Conservation (phyloP, 1,140 invertebrate species). For the Cecropterus lyciades region DNA sequence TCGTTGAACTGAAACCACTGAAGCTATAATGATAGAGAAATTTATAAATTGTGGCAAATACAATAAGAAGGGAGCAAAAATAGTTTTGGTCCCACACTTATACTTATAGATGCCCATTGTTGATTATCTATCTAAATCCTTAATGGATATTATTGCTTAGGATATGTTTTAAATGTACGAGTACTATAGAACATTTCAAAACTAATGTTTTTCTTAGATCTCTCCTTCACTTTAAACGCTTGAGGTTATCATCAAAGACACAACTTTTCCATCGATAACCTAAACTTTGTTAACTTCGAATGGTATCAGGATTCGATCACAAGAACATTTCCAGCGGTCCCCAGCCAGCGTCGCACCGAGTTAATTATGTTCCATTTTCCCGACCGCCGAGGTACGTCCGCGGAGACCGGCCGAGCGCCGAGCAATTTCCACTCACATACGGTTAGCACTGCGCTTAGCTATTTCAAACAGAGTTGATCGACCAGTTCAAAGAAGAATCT, state of each 20-base stretch:
- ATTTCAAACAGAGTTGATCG: constrained; percentile 49
- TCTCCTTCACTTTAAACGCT: too few relatives aligned
- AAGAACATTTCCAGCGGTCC: neutral
- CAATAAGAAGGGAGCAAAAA: neutral
- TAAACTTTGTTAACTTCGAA: neutral
- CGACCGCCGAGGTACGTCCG: constrained; percentile 37
- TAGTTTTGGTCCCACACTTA: neutral
- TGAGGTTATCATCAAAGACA: too few relatives aligned
- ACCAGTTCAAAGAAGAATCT: constrained; percentile 38
- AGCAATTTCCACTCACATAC: constrained; percentile 49
- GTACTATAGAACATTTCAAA: too few relatives aligned
- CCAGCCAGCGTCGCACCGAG: constrained; percentile 21
- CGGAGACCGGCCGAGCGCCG: constrained; percentile 41
- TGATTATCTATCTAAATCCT: too few relatives aligned
- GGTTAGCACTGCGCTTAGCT: constrained; percentile 40
- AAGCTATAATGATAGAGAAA: neutral
- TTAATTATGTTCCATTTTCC: constrained; percentile 54
- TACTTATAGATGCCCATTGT: too few relatives aligned
- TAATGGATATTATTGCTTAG: too few relatives aligned
- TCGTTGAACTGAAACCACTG: constrained; percentile 5
- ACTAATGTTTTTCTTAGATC: too few relatives aligned
- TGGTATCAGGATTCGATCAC: neutral
- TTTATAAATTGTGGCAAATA: neutral
- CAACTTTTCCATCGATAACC: neutral
- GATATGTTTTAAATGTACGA: too few relatives aligned